phyloP scores from a whole-genome alignment of 2,888 invertebrate species.

The Nephrotoma flavescens region DNA sequence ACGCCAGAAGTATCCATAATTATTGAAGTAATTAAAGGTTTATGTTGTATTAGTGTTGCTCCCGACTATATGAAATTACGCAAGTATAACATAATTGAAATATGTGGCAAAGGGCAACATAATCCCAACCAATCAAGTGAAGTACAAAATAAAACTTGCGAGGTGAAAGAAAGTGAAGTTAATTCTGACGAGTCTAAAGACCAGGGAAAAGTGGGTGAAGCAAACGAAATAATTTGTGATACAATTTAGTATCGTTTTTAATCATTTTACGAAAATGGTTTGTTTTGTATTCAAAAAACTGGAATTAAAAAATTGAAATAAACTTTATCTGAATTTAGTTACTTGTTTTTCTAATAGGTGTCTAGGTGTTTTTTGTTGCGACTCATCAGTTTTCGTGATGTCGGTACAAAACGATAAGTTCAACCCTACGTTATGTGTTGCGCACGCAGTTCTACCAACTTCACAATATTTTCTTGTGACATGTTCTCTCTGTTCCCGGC shows the following conservation, averaged over 20 bases:
- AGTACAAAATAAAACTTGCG: not conserved
- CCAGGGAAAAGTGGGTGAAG: not conserved
- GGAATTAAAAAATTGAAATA: not conserved
- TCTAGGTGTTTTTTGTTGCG: too few species aligned
- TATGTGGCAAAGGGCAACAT: slow-evolving; percentile 16
- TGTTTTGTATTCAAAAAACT: not conserved
- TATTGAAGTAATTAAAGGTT: slow-evolving; percentile 67
- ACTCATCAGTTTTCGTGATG: too few species aligned
- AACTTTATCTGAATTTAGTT: not conserved
- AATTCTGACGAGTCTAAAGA: not conserved
- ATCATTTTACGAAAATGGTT: not conserved
- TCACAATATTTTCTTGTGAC: not conserved
- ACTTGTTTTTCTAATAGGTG: not conserved
- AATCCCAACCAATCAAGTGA: not conserved
- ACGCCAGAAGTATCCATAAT: slow-evolving; percentile 62
- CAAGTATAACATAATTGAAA: slow-evolving; percentile 72
- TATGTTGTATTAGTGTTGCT: slow-evolving; percentile 66
- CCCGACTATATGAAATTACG: slow-evolving; percentile 62
- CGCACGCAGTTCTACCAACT: not conserved
- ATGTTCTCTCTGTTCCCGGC: not conserved
- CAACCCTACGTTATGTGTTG: not conserved
- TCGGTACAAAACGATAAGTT: not conserved
- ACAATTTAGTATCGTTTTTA: not conserved
- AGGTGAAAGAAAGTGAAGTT: not conserved
- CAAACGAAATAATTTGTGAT: not conserved